phyloP scores from a whole-genome alignment of 2,888 invertebrate genomes.

The Notodonta dromedarius region DNA sequence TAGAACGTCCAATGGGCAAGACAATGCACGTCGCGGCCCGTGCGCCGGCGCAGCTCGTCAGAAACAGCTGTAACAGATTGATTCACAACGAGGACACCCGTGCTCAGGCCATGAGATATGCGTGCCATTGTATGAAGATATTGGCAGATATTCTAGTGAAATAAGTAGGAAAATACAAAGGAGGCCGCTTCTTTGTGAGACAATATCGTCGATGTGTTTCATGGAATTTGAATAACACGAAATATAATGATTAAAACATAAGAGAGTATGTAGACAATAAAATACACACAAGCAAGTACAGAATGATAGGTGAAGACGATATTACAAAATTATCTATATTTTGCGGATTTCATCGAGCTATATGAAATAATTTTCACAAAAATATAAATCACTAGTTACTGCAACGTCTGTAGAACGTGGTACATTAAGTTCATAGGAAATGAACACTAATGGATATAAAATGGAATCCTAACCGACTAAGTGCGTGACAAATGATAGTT shows the following conservation, averaged over 20 bases:
- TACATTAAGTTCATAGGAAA: conserved; percentile 18
- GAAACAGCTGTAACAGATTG: conserved; percentile 76
- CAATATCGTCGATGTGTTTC: no score
- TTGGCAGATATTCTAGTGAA: background rate
- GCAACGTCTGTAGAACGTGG: background rate
- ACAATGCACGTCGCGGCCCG: conserved; percentile 59
- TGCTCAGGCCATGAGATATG: conserved; percentile 27
- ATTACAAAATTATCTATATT: no score
- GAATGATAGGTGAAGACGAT: no score
- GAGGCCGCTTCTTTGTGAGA: background rate
- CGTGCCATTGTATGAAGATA: conserved; percentile 6
- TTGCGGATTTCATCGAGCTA: no score
- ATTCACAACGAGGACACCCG: conserved; percentile 52
- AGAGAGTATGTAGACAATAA: no score
- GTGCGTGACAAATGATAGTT: conserved; percentile 33
- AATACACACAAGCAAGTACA: no score
- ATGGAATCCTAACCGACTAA: conserved; percentile 21
- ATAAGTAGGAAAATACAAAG: background rate
- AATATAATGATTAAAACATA: no score
- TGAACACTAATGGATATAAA: conserved; percentile 33
- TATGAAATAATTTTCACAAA: background rate
- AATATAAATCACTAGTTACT: background rate
- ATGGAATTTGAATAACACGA: no score
- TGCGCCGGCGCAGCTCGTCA: conserved; percentile 36
- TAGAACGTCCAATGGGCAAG: conserved; percentile 61